Percentiles rank a stretch among this genome's conserved stretches.
Evolutionary conservation across 2,113 vertebrate species (phyloP).

Genomic region (Heloderma charlesbogerti): DNA sequence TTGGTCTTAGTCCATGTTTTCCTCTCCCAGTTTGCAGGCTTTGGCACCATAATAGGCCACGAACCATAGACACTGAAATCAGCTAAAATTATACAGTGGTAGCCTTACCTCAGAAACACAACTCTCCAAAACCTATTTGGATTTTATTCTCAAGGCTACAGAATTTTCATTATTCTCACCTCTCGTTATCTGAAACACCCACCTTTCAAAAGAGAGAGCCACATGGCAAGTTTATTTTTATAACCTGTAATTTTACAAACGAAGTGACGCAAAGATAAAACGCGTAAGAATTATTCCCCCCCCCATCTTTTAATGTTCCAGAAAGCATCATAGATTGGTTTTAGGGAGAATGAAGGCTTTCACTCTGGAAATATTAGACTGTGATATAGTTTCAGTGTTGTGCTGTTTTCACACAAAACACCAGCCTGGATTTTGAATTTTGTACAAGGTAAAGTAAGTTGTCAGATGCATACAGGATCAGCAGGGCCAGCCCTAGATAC

Average conservation of each 20-base stretch:
- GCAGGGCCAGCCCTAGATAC: background rate
- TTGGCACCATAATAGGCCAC: constrained; percentile 42
- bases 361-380: background rate
- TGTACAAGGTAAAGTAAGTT: background rate
- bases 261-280: constrained; percentile 61
- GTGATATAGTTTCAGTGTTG: background rate
- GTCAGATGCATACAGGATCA: background rate
- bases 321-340: constrained; percentile 36
- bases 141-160: constrained; percentile 47
- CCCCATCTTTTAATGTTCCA: constrained; percentile 38
- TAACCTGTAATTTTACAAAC: constrained; percentile 67
- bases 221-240: constrained; percentile 72
- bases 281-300: constrained; percentile 43
- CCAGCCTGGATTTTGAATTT: background rate
- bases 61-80: constrained; percentile 47
- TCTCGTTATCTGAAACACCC: constrained; percentile 62
- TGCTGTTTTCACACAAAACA: background rate
- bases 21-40: background rate
- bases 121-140: constrained; percentile 30
- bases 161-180: constrained; percentile 55
- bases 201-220: constrained; percentile 64
- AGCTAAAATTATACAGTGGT: constrained; percentile 33
- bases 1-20: too few relatives aligned
- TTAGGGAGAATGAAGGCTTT: background rate
- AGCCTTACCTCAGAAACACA: constrained; percentile 37